phyloP scores from a whole-genome alignment of 2,888 invertebrate species.

The Microchrysa polita region DNA sequence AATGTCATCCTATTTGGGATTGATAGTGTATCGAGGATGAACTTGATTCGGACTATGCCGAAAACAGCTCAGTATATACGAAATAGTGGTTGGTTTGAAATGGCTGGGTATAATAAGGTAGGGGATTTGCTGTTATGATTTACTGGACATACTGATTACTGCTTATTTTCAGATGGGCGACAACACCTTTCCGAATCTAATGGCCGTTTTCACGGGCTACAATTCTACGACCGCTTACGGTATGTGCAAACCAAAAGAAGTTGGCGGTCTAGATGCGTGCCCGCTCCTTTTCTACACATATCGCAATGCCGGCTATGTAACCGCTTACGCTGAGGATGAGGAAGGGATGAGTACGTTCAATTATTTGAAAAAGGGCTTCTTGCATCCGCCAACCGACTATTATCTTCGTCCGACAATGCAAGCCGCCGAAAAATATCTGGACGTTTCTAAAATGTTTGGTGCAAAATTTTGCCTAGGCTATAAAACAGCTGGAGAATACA shows the following conservation, averaged over 20 bases:
- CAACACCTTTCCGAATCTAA: slow-evolving; percentile 90
- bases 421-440: slow-evolving; percentile 71
- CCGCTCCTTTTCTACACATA: slow-evolving; percentile 83
- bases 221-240: slow-evolving; percentile 65
- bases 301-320: slow-evolving; percentile 75
- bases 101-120: slow-evolving; percentile 79
- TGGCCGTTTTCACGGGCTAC: slow-evolving; percentile 81
- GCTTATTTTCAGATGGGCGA: slow-evolving; percentile 78
- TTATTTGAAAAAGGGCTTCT: slow-evolving; percentile 77
- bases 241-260: slow-evolving; percentile 65
- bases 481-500: slow-evolving; percentile 72
- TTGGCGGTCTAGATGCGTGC: slow-evolving; percentile 73
- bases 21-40: slow-evolving; percentile 84
- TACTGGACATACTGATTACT: no score
- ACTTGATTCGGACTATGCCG: slow-evolving; percentile 80
- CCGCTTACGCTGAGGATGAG: slow-evolving; percentile 84
- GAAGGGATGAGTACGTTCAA: slow-evolving; percentile 75
- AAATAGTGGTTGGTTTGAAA: slow-evolving; percentile 75
- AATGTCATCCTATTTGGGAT: slow-evolving; percentile 84
- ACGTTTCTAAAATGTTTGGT: slow-evolving; percentile 65
- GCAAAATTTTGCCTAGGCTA: slow-evolving; percentile 72
- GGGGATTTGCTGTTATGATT: background rate
- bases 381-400: slow-evolving; percentile 80
- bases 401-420: slow-evolving; percentile 79
- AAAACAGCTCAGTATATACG: slow-evolving; percentile 74